Conservation (phyloP, 2,113 vertebrate genomes). For the Erpornis zantholeuca region DNA sequence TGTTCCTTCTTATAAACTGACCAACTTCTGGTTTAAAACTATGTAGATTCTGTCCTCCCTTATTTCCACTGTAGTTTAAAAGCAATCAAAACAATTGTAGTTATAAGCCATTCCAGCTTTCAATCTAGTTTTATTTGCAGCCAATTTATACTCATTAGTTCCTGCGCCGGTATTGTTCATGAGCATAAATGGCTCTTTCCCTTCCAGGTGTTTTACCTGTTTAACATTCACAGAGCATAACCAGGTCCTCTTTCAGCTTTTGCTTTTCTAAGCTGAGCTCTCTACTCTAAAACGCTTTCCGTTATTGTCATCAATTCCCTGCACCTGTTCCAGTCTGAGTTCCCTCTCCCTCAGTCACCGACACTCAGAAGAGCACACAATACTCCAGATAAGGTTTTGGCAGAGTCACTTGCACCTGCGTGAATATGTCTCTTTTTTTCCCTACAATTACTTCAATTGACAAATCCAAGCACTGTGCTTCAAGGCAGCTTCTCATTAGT, state of each 20-base stretch:
- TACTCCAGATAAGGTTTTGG: slow-evolving; percentile 5
- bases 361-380: neutral
- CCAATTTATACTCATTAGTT: neutral
- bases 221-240: neutral
- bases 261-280: neutral
- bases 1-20: neutral
- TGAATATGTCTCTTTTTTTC: neutral
- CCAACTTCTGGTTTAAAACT: neutral
- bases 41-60: neutral
- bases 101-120: neutral
- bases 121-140: neutral
- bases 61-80: neutral
- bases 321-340: slow-evolving; percentile 37
- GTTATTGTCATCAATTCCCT: neutral
- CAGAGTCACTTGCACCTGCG: slow-evolving; percentile 2
- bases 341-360: neutral
- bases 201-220: neutral
- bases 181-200: neutral
- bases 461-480: neutral
- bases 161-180: neutral
- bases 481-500: neutral
- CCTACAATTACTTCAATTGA: neutral
- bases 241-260: neutral
- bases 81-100: neutral
- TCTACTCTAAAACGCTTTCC: neutral